Evolutionary conservation across 2,888 invertebrate species (phyloP).

Genomic region (Harpagoxenus sublaevis): DNA sequence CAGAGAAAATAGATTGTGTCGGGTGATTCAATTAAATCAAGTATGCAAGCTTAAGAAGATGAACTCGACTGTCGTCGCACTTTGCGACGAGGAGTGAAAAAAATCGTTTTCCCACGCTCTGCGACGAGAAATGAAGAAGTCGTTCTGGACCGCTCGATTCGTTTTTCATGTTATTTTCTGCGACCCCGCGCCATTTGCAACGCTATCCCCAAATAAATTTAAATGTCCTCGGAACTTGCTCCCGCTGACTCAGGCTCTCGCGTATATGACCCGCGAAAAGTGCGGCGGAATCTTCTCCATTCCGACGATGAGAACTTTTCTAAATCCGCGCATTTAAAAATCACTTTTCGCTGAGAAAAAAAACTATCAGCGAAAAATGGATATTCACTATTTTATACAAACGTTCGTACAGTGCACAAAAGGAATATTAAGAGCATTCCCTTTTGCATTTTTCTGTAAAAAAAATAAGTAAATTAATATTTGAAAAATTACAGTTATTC

Average conservation of each 20-base stretch:
- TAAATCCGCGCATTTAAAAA: conserved; percentile 30
- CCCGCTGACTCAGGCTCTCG: conserved; percentile 32
- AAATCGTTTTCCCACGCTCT: neutral
- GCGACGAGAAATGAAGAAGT: neutral
- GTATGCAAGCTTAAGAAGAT: neutral
- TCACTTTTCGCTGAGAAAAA: neutral
- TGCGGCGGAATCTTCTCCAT: neutral
- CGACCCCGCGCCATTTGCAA: neutral
- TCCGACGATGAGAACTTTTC: conserved; percentile 6
- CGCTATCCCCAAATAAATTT: conserved; percentile 41
- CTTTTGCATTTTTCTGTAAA: neutral
- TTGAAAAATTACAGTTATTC: neutral
- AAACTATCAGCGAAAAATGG: neutral
- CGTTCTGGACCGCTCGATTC: neutral
- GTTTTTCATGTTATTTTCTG: conserved; percentile 4
- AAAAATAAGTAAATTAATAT: neutral
- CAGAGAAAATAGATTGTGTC: conserved; percentile 31
- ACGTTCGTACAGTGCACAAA: neutral
- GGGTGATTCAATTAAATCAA: conserved; percentile 36
- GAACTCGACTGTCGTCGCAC: neutral
- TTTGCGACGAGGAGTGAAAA: neutral
- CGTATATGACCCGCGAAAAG: conserved; percentile 26
- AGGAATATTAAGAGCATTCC: neutral
- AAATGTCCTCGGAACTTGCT: conserved; percentile 37
- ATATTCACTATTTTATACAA: neutral